These are phyloP conservation scores for Yponomeuta evonymella DNA, from an alignment of 2,888 invertebrate species.

Conservation along the genomic window DNA sequence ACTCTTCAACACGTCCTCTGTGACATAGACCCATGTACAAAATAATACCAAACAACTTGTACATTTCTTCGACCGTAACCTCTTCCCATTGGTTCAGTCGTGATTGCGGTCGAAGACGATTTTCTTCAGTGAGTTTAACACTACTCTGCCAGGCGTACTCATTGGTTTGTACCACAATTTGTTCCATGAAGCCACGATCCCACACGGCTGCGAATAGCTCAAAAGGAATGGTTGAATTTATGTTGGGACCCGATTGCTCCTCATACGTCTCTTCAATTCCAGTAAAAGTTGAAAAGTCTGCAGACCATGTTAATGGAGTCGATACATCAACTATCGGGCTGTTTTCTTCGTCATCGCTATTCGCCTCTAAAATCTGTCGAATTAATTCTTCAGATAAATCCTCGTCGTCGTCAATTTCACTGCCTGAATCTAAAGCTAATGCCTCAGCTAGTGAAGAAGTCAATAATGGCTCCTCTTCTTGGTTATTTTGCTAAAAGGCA, in stretches of 20 bases:
- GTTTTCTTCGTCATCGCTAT: too few relatives aligned
- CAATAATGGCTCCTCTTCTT: too few relatives aligned
- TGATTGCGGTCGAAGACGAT: not conserved
- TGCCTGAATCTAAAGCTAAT: too few relatives aligned
- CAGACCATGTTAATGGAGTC: not conserved
- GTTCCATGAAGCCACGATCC: constrained; percentile 12
- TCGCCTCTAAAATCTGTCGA: too few relatives aligned
- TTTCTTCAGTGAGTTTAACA: not conserved
- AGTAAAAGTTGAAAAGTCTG: not conserved
- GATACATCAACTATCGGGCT: too few relatives aligned
- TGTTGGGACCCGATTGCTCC: not conserved
- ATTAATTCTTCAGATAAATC: too few relatives aligned
- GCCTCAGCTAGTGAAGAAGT: too few relatives aligned
- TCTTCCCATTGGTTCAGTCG: constrained; percentile 11
- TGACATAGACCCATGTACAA: constrained; percentile 13
- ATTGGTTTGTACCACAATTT: constrained; percentile 15
- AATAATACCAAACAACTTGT: constrained; percentile 11
- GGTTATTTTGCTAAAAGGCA: too few relatives aligned
- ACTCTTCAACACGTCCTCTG: constrained; percentile 20
- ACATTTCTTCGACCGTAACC: constrained; percentile 14
- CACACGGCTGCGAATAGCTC: constrained; percentile 15
- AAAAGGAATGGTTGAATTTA: not conserved
- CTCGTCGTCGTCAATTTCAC: too few relatives aligned
- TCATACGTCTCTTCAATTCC: not conserved
- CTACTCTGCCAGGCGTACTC: constrained; percentile 14